Evolutionary conservation across 2,888 invertebrate genomes (phyloP), one percentile per base, ranked within the genome.

Genomic region (Allolobophora icterica): DNA sequence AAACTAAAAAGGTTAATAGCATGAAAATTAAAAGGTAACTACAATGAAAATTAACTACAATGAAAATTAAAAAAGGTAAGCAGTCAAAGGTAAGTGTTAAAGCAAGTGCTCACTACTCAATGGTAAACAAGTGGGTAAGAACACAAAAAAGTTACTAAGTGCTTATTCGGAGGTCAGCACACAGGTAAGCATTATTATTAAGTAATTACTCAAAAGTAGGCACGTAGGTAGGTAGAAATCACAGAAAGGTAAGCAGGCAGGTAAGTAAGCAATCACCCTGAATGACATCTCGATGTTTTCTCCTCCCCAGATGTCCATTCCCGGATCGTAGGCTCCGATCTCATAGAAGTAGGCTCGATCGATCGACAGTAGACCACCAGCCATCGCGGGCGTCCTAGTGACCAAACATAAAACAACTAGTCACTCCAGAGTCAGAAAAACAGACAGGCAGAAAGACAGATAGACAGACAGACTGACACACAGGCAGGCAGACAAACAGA

Each of bases 241-340:
- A n/a, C 8, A n/a, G n/a, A 15, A 21, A 19, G 24, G n/a, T 71
- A n/a, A 71, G 71, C n/a, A 13, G 24, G 24, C 52, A 71, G 71
- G 6, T 71, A n/a, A 2, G 71, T n/a, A 71, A 71, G 3, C 71
- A 34, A 96, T 96, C 96, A 98, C 98, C 97, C 98, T 96, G 96
- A 98, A 98, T 94, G 98, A 98, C 97, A 98, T 98, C 96, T 98
- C 98, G 90, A 98, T 96, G 96, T 98, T 98, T 96, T 98, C 98
- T 90, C 98, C 98, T 91, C 99, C 99, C 99, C 99, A 99, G 94
- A 99, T 99, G 96, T 99, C 99, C 99, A 99, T 99, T 94, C 99
- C 99, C 96, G 98, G 97, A 95, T 99, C 99, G 95, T 99, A 99
- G 91, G 99, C 97, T 91, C 99, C 99, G 92, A 99, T 96, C 96